A percentile compares a stretch with the other conserved stretches of the same genome.
Conservation (phyloP, 2,797 vertebrate species). For the Tangara arthus region DNA sequence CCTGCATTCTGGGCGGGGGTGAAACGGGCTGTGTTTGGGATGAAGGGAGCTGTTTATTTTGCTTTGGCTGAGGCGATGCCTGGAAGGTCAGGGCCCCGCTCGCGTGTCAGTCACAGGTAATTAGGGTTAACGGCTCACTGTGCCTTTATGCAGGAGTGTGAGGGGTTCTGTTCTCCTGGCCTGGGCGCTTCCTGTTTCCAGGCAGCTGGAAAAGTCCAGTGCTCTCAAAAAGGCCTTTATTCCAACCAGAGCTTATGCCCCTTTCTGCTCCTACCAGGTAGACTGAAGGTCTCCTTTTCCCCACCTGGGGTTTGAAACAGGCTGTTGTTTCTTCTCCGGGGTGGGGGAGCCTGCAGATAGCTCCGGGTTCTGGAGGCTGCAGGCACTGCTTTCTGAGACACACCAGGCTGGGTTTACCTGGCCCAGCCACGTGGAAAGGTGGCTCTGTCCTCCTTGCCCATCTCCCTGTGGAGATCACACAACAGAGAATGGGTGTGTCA, state of each 20-base stretch:
- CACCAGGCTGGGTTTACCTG: not conserved
- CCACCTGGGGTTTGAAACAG: not conserved
- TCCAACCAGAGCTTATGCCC: not conserved
- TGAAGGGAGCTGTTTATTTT: slow-evolving; percentile 76
- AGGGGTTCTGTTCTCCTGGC: slow-evolving; percentile 76
- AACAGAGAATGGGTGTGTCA: accelerated
- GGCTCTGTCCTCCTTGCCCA: accelerated
- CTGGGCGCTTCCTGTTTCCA: slow-evolving; percentile 77
- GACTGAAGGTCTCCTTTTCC: slow-evolving; percentile 25
- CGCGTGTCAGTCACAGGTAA: slow-evolving; percentile 78
- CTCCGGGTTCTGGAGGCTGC: not conserved
- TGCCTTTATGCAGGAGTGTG: slow-evolving; percentile 74
- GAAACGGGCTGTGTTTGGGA: slow-evolving; percentile 26
- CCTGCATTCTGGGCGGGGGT: not conserved
- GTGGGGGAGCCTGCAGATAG: accelerated
- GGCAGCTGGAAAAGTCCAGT: slow-evolving; percentile 78
- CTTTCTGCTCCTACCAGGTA: slow-evolving; percentile 29
- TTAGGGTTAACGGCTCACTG: slow-evolving; percentile 74
- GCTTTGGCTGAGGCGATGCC: slow-evolving; percentile 65
- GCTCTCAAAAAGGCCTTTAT: slow-evolving; percentile 79
- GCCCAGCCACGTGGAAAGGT: not conserved
- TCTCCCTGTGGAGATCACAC: not conserved
- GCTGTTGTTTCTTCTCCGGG: not conserved
- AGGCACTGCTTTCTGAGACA: not conserved
- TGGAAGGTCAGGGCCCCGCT: slow-evolving; percentile 68